Evolutionary conservation across 2,797 vertebrate genomes (phyloP).

Genomic region (Xyrichtys novacula): DNA sequence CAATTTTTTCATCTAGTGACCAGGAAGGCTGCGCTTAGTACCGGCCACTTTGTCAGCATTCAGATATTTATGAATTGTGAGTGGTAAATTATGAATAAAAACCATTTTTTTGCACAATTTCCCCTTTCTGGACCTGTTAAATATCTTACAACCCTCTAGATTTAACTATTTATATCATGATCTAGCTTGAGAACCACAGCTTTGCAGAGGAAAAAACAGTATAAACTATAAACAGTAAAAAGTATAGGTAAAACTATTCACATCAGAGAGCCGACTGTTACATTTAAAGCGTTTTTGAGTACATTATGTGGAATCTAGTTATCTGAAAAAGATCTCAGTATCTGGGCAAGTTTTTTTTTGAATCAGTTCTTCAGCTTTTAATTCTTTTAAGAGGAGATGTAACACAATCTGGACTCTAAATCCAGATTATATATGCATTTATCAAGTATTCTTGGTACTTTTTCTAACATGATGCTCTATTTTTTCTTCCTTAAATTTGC

Average conservation of each 20-base stretch:
- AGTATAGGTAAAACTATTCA: neutral
- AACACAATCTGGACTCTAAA: no score
- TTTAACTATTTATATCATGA: neutral
- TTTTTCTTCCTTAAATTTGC: slow-evolving; percentile 24
- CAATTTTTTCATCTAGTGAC: neutral
- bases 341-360: no score
- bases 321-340: no score
- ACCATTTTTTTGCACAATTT: neutral
- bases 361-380: no score
- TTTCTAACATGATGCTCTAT: neutral
- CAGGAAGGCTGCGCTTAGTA: neutral
- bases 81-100: neutral
- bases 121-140: neutral
- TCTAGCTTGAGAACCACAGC: neutral
- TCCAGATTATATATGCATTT: no score
- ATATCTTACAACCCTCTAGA: neutral
- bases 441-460: no score
- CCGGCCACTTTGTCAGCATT: neutral
- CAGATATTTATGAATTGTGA: neutral
- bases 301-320: neutral
- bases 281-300: no score
- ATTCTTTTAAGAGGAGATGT: no score
- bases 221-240: neutral
- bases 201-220: neutral
- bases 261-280: neutral